Conservation (phyloP, 2,888 invertebrate species). For the Drosophila tripunctata region DNA sequence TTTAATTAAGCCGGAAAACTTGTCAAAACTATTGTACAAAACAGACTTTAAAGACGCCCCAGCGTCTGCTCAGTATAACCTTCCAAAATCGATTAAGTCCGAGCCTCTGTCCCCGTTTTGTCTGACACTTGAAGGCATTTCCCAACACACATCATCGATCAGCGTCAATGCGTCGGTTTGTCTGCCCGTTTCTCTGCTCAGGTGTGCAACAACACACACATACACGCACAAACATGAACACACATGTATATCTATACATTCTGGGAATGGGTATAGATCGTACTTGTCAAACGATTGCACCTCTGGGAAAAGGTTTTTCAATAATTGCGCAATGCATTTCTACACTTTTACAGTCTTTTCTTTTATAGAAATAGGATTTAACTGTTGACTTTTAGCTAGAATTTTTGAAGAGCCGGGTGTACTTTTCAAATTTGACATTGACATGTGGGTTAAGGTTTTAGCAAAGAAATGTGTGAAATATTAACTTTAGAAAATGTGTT, state of each 20-base stretch:
- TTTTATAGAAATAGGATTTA: slow-evolving; percentile 7
- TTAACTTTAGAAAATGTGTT: no score
- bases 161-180: slow-evolving; percentile 49
- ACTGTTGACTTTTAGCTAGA: slow-evolving; percentile 34
- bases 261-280: slow-evolving; percentile 4
- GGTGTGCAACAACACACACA: slow-evolving; percentile 44
- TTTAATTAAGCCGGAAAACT: slow-evolving; percentile 42
- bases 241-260: slow-evolving; percentile 13
- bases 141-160: slow-evolving; percentile 58
- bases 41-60: slow-evolving; percentile 20
- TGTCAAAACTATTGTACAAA: slow-evolving; percentile 58
- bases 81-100: slow-evolving; percentile 34
- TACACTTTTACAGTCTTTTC: slow-evolving; percentile 8
- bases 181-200: slow-evolving; percentile 38
- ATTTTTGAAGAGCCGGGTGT: background rate
- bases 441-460: background rate
- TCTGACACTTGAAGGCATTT: slow-evolving; percentile 26
- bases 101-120: background rate
- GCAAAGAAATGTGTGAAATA: no score
- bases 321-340: slow-evolving; percentile 40
- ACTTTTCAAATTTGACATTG: background rate
- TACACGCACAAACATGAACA: background rate
- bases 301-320: slow-evolving; percentile 35
- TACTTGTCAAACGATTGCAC: slow-evolving; percentile 59
- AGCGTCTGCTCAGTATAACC: slow-evolving; percentile 29